These are phyloP conservation scores for Akabosia matsudoensis DNA, from an alignment of 1,140 invertebrate species.

Conservation along the genomic window DNA sequence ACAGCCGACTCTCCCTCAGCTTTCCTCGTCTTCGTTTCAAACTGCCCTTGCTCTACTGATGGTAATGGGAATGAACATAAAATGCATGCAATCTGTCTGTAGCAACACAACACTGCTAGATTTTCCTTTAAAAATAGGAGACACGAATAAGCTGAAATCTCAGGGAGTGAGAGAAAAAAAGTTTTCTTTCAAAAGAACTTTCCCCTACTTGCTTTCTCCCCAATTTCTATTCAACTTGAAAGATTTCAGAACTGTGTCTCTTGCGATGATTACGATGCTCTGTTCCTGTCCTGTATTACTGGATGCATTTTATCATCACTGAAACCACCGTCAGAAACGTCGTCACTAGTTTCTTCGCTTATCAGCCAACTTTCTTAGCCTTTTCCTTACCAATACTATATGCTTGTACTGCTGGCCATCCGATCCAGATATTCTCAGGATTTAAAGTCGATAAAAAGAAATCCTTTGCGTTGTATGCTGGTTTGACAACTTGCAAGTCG, in stretches of 20 bases:
- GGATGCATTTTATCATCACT: constrained; percentile 13
- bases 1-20: not conserved
- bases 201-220: constrained; percentile 22
- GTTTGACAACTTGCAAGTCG: too few relatives aligned
- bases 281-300: constrained; percentile 14
- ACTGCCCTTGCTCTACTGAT: not conserved
- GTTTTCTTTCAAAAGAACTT: constrained; percentile 6
- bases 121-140: not conserved
- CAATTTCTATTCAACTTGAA: constrained; percentile 23
- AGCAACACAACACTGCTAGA: too few relatives aligned
- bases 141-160: constrained; percentile 12
- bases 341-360: constrained; percentile 6
- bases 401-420: too few relatives aligned
- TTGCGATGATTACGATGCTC: constrained; percentile 10
- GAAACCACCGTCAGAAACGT: not conserved
- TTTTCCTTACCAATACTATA: too few relatives aligned
- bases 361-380: not conserved
- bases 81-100: constrained; percentile 5
- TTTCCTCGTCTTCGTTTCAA: not conserved
- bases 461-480: too few relatives aligned
- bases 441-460: too few relatives aligned
- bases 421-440: too few relatives aligned
- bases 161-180: constrained; percentile 14
- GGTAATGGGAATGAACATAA: not conserved
- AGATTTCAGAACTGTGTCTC: constrained; percentile 24